Evolutionary conservation across 2,888 invertebrate genomes (phyloP).

Genomic region (Aphidoletes aphidimyza): DNA sequence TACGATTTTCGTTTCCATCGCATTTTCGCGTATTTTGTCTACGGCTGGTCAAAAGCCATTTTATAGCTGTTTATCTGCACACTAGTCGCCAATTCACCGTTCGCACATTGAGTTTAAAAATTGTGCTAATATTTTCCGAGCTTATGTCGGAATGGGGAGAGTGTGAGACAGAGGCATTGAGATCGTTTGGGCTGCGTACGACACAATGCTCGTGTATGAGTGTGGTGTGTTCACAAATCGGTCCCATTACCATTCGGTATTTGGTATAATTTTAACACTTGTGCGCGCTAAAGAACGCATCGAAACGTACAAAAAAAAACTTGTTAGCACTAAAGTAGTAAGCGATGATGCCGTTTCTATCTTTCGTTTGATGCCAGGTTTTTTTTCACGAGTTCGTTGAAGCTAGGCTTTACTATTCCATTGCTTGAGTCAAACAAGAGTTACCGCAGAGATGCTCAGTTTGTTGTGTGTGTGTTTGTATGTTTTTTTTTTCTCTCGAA

Average conservation of each 20-base stretch:
- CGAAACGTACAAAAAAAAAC: neutral
- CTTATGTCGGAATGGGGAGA: neutral
- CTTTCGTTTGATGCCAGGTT: neutral
- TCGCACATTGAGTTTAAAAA: neutral
- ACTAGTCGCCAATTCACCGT: slow-evolving; percentile 10
- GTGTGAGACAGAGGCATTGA: neutral
- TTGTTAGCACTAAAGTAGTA: neutral
- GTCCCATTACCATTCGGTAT: slow-evolving; percentile 46
- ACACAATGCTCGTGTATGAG: neutral
- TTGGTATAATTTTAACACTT: slow-evolving; percentile 51
- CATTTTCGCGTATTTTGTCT: neutral
- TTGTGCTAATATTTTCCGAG: slow-evolving; percentile 12
- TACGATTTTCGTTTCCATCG: neutral
- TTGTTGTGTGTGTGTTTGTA: neutral
- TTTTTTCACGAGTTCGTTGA: neutral
- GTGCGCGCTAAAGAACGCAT: neutral
- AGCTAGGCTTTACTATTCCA: slow-evolving; percentile 6
- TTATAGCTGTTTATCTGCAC: neutral
- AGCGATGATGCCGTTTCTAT: slow-evolving; percentile 13
- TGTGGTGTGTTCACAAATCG: slow-evolving; percentile 18
- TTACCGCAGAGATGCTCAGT: neutral
- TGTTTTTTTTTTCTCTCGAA: neutral
- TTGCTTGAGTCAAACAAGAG: neutral
- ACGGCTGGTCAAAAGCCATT: slow-evolving; percentile 24
- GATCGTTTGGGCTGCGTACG: no score